Percentiles rank a stretch among this genome's conserved stretches.
These are phyloP conservation scores for Hiodon alosoides DNA, from an alignment of 2,113 vertebrate species.

Conservation along the genomic window DNA sequence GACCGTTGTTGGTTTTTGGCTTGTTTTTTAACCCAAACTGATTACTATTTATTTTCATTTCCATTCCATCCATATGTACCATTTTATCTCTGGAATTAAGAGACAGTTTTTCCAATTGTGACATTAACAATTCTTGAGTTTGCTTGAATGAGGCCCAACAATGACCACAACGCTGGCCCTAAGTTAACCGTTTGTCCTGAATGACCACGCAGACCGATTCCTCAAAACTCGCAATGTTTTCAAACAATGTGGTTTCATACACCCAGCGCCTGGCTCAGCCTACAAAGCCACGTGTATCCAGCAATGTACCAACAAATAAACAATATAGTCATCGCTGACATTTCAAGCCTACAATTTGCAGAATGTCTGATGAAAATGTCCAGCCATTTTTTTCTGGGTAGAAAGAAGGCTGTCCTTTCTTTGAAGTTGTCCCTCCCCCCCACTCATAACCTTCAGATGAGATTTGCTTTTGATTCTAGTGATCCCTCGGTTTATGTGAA, in stretches of 20 bases:
- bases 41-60: no score
- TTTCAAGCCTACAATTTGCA: neutral
- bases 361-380: neutral
- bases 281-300: neutral
- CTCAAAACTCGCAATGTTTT: neutral
- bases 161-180: no score
- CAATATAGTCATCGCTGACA: constrained; percentile 17
- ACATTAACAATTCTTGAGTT: no score
- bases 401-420: constrained; percentile 10
- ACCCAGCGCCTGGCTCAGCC: neutral
- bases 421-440: neutral
- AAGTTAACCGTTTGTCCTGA: no score
- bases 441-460: neutral
- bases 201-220: neutral
- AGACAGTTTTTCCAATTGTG: no score
- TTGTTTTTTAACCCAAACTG: no score
- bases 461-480: constrained; percentile 1
- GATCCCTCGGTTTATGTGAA: neutral
- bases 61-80: no score
- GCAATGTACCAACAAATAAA: neutral
- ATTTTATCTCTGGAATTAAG: no score
- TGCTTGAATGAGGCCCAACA: no score
- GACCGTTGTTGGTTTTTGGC: neutral
- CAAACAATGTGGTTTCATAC: neutral
- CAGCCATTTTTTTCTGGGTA: neutral